A percentile compares a stretch with the other conserved stretches of the same genome.
These are phyloP conservation scores for Silurus asotus DNA, from an alignment of 2,113 vertebrate genomes.

Conservation along the genomic window DNA sequence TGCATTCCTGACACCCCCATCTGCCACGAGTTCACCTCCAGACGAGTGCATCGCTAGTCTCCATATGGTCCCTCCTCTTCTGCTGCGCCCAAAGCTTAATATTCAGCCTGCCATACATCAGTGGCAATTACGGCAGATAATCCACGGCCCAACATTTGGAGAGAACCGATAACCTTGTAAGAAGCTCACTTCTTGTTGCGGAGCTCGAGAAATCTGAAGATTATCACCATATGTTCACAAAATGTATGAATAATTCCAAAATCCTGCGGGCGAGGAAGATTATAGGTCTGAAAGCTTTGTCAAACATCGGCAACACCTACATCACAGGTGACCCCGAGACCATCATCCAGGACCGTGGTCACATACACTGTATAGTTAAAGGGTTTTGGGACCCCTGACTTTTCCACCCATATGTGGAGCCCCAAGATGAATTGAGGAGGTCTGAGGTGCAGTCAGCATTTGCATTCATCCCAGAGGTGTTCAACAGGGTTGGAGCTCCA, in stretches of 20 bases:
- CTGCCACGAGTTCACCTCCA: constrained; percentile 35
- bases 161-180: constrained; percentile 35
- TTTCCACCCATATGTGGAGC: no score
- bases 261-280: background rate
- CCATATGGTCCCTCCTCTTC: constrained; percentile 25
- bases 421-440: no score
- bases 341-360: no score
- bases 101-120: constrained; percentile 30
- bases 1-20: constrained; percentile 36
- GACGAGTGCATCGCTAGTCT: background rate
- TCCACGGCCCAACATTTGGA: constrained; percentile 32
- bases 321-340: no score
- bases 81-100: constrained; percentile 14
- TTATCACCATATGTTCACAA: constrained; percentile 23
- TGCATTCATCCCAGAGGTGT: no score
- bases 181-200: constrained; percentile 24
- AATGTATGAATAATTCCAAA: constrained; percentile 28
- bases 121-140: constrained; percentile 39
- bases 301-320: no score
- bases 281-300: background rate
- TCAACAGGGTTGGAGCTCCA: no score
- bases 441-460: no score
- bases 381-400: no score
- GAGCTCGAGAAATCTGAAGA: constrained; percentile 21
- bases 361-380: no score